A percentile compares a stretch with the other conserved stretches of the same genome.
Conservation (phyloP, 2,113 vertebrate genomes). For the Centropus bengalensis region DNA sequence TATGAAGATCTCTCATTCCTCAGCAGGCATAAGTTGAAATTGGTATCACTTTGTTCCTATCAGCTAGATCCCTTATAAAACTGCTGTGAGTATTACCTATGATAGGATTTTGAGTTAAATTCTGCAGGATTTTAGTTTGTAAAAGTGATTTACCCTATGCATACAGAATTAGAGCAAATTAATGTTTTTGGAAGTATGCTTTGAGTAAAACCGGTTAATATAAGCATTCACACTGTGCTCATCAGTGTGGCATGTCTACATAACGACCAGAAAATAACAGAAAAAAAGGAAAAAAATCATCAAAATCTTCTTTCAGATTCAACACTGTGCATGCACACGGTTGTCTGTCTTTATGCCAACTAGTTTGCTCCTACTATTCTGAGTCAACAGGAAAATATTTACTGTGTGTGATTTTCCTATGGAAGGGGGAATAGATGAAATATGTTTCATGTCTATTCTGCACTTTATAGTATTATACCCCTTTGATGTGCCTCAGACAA, state of each 20-base stretch:
- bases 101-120: background rate
- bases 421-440: background rate
- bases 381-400: background rate
- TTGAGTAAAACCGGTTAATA: background rate
- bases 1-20: background rate
- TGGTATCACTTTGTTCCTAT: background rate
- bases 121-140: background rate
- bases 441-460: background rate
- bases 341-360: background rate
- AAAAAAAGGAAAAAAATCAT: background rate
- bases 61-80: background rate
- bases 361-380: background rate
- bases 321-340: background rate
- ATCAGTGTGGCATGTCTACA: background rate
- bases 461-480: background rate
- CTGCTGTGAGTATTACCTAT: background rate
- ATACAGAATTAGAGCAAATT: background rate
- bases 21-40: background rate
- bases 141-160: background rate
- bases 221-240: background rate
- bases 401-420: background rate
- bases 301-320: background rate
- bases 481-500: background rate
- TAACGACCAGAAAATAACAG: background rate
- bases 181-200: background rate